Evolutionary conservation across 1,140 invertebrate species (phyloP).

Genomic region (Polyergus mexicanus): DNA sequence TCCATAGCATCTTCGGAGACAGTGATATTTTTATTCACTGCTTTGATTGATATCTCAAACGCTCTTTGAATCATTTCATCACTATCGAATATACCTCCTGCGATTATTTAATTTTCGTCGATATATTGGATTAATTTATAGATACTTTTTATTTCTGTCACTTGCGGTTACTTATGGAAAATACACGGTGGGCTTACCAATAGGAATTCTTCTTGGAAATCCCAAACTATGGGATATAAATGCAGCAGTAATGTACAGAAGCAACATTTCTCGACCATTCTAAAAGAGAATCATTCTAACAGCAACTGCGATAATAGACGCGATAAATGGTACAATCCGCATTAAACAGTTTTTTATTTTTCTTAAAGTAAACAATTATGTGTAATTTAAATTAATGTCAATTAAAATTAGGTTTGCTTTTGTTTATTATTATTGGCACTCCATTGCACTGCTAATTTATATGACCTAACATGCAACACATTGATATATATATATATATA

Average conservation of each 20-base stretch:
- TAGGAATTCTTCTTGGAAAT: slow-evolving; percentile 53
- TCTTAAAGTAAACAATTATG: slow-evolving; percentile 20
- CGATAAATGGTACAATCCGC: neutral
- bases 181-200: slow-evolving; percentile 52
- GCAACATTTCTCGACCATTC: slow-evolving; percentile 59
- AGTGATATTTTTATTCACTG: slow-evolving; percentile 69
- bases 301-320: slow-evolving; percentile 5
- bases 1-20: slow-evolving; percentile 11
- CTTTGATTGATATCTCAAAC: slow-evolving; percentile 67
- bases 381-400: neutral
- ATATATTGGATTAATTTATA: neutral
- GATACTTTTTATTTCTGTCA: neutral
- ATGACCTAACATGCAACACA: slow-evolving; percentile 8
- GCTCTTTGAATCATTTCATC: slow-evolving; percentile 67
- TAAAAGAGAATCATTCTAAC: slow-evolving; percentile 56
- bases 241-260: slow-evolving; percentile 41
- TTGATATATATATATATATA: slow-evolving; percentile 3
- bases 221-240: slow-evolving; percentile 60
- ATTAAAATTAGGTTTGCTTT: neutral
- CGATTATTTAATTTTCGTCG: slow-evolving; percentile 22
- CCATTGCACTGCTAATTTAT: neutral
- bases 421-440: slow-evolving; percentile 27
- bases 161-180: neutral
- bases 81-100: slow-evolving; percentile 75
- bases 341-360: neutral